A percentile compares a stretch with the other conserved stretches of the same genome.
Conservation (phyloP, 2,888 invertebrate species). For the Smittia aterrima region DNA sequence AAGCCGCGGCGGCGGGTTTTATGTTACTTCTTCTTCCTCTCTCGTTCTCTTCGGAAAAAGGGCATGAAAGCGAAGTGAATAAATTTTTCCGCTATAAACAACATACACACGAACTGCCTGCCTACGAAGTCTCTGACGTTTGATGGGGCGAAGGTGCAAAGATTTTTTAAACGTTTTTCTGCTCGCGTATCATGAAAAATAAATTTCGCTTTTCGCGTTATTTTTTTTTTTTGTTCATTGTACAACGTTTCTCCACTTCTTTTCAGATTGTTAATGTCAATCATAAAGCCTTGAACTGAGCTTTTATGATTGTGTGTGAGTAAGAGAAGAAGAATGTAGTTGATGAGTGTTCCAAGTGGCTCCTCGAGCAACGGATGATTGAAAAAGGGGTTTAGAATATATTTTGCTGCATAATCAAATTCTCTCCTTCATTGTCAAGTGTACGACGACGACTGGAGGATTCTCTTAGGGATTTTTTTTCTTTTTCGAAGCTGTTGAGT, state of each 20-base stretch:
- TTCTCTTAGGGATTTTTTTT: constrained; percentile 9
- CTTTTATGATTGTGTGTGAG: not conserved
- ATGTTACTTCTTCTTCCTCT: constrained; percentile 15
- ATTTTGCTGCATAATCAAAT: not conserved
- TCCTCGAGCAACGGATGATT: not conserved
- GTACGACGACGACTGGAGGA: not conserved
- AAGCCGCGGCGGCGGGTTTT: constrained; percentile 15
- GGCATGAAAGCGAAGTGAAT: constrained; percentile 23
- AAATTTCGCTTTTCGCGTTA: not conserved
- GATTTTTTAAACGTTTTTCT: constrained; percentile 14
- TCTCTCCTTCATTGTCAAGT: not conserved
- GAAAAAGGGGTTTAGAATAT: not conserved
- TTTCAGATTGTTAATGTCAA: constrained; percentile 19
- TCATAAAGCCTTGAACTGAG: constrained; percentile 8
- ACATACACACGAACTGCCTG: constrained; percentile 36
- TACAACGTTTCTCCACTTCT: not conserved
- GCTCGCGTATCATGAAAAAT: constrained; percentile 17
- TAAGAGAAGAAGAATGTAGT: constrained; percentile 12
- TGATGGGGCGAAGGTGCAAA: not conserved
- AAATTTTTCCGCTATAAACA: constrained; percentile 37
- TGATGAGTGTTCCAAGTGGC: not conserved
- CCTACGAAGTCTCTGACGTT: not conserved
- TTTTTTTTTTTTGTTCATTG: not conserved
- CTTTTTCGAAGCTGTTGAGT: not conserved
- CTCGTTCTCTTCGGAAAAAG: not conserved